Base-by-base conservation (phyloP, 2,797 vertebrate genomes). In the Serranus cabrilla region DNA sequence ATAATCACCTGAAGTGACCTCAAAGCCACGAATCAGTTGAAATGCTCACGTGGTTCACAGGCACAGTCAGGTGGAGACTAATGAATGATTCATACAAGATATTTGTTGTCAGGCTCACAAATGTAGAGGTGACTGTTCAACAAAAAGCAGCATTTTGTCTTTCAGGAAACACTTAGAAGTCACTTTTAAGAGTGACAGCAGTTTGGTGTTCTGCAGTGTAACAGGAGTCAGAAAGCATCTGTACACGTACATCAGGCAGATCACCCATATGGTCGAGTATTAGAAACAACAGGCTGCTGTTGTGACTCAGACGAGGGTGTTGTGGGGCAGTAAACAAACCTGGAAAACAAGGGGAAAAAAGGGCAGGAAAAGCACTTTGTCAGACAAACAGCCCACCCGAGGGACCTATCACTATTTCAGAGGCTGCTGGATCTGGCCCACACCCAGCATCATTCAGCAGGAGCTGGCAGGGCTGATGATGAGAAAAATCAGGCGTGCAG, bases 301-400 rank as follows among this genome's bases (percentile, higher is more conserved):
- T 78, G 62, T 71, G 76, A 60, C 75, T 81, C 66, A 50, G 40
- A 52, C 27, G 27, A 60, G 43, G n/a, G 16, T 34, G 71, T 37
- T 34, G 64, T 39, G 76, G 61, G 47, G 27, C 56, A 67, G 74
- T 82, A 90, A 92, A 90, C 74, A 91, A 67, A 75, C 52, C 63
- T 14, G 5, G 3, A 60, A 56, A 76, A 75, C 62, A 72, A 72
- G 3, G 25, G 52, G 55, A 40, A 72, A 76, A 50, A 71, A n/a
- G 9, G 80, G 80, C 84, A 87, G 87, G 87, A 88, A 87, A 91
- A 81, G 70, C 74, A 79, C 71, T 89, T 84, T 65, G 80, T 84
- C 83, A 83, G 74, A 90, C 82, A 90, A 91, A 91, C 80, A 78
- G 65, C 37, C 61, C 21, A 71, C 88, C 60, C 51, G 0, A 62